phyloP scores from a whole-genome alignment of 2,888 invertebrate genomes.

The Doris montereyensis region DNA sequence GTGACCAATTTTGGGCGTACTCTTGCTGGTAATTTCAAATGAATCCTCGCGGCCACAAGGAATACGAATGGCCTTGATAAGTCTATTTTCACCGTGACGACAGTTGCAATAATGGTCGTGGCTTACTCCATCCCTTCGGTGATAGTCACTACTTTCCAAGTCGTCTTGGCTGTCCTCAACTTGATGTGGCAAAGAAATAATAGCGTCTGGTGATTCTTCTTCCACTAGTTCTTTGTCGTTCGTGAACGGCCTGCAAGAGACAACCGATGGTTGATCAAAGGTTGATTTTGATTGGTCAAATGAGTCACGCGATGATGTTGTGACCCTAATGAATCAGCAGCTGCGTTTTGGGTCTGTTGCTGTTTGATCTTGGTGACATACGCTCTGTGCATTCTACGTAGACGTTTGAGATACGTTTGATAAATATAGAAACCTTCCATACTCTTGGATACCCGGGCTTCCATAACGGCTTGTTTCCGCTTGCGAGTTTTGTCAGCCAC shows the following conservation, averaged over 20 bases:
- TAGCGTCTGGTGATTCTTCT: neutral
- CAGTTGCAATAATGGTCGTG: too few relatives aligned
- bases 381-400: constrained; percentile 35
- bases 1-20: too few relatives aligned
- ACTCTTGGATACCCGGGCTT: neutral
- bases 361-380: constrained; percentile 25
- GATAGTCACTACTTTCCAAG: too few relatives aligned
- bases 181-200: neutral
- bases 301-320: too few relatives aligned
- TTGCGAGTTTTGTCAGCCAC: neutral
- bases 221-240: neutral
- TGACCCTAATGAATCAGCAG: too few relatives aligned
- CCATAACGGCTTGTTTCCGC: neutral
- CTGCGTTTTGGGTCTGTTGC: too few relatives aligned
- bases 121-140: too few relatives aligned
- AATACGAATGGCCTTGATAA: constrained; percentile 11
- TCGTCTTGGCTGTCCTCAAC: too few relatives aligned
- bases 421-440: constrained; percentile 37
- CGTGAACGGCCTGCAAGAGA: neutral
- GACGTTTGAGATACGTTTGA: constrained; percentile 36
- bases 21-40: neutral
- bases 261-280: too few relatives aligned
- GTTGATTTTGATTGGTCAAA: too few relatives aligned
- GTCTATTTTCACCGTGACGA: too few relatives aligned
- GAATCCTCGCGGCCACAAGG: constrained; percentile 13